phyloP scores from a whole-genome alignment of 2,888 invertebrate species.

The Monopis laevigella region DNA sequence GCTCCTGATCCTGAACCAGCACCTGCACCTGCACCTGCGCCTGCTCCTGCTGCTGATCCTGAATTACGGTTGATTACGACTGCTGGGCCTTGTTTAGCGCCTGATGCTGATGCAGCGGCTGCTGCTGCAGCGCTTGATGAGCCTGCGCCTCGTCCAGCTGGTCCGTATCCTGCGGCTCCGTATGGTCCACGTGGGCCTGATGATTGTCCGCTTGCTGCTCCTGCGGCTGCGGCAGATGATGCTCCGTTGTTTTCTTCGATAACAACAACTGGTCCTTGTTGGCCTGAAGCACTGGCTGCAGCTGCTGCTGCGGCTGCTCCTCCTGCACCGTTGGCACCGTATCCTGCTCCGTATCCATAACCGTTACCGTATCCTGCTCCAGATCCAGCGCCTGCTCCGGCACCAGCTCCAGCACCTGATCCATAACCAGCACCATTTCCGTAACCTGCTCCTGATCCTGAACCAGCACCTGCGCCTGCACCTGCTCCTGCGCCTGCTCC shows the following conservation, averaged over 20 bases:
- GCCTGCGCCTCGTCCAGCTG: conserved; percentile 3
- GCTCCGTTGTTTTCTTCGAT: neutral
- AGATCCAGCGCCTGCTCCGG: conserved; percentile 16
- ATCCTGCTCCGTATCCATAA: conserved; percentile 9
- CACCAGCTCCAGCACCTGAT: conserved; percentile 7
- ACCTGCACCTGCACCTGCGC: neutral
- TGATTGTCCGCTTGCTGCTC: conserved; percentile 8
- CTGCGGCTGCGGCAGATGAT: conserved; percentile 5
- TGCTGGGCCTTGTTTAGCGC: conserved; percentile 2
- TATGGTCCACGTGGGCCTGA: conserved; percentile 14
- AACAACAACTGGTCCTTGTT: neutral
- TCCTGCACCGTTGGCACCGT: conserved; percentile 12
- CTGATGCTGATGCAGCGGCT: conserved; percentile 5
- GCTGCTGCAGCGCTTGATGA: conserved; percentile 9
- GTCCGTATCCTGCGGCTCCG: conserved; percentile 13
- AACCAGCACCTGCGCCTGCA: conserved; percentile 9
- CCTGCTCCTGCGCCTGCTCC: conserved; percentile 13
- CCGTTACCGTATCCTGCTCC: conserved; percentile 12
- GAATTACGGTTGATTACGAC: neutral
- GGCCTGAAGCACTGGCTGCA: conserved; percentile 1
- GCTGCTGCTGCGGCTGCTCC: conserved; percentile 6
- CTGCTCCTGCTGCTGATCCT: conserved; percentile 8
- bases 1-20: neutral
- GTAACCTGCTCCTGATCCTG: neutral
- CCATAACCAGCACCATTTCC: conserved; percentile 6